Conservation (phyloP, 2,888 invertebrate species). For the Lysandra coridon region DNA sequence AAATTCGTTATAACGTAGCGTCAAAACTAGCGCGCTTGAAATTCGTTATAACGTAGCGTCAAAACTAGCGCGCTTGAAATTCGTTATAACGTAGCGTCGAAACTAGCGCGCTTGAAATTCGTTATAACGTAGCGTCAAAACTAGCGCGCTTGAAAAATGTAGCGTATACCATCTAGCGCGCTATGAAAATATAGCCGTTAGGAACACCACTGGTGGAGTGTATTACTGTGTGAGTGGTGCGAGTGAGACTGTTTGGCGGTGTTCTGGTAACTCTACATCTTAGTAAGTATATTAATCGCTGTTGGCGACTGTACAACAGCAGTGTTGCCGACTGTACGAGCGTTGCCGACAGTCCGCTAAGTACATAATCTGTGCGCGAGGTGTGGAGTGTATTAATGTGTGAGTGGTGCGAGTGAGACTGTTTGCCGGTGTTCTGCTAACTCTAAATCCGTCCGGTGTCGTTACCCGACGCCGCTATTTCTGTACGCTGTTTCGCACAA, state of each 20-base stretch:
- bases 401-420: slow-evolving; percentile 8
- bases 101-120: too few species aligned
- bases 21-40: too few species aligned
- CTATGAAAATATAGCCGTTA: too few species aligned
- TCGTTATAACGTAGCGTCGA: too few species aligned
- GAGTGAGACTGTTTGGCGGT: slow-evolving; percentile 29
- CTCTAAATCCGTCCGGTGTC: slow-evolving; percentile 38
- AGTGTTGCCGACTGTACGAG: neutral
- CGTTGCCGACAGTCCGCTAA: neutral
- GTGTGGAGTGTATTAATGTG: neutral
- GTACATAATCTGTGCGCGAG: slow-evolving; percentile 9
- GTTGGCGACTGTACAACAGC: neutral
- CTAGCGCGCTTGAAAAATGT: too few species aligned
- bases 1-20: too few species aligned
- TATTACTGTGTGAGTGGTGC: too few species aligned
- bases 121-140: too few species aligned
- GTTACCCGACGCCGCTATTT: slow-evolving; percentile 34
- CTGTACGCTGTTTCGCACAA: slow-evolving; percentile 27
- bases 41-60: too few species aligned
- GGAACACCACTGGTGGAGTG: too few species aligned
- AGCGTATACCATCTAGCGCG: too few species aligned
- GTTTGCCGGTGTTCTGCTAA: slow-evolving; percentile 32
- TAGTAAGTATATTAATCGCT: neutral
- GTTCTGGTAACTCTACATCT: slow-evolving; percentile 37
- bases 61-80: too few species aligned